Conservation (phyloP, 1,140 invertebrate species). For the Littorina saxatilis region DNA sequence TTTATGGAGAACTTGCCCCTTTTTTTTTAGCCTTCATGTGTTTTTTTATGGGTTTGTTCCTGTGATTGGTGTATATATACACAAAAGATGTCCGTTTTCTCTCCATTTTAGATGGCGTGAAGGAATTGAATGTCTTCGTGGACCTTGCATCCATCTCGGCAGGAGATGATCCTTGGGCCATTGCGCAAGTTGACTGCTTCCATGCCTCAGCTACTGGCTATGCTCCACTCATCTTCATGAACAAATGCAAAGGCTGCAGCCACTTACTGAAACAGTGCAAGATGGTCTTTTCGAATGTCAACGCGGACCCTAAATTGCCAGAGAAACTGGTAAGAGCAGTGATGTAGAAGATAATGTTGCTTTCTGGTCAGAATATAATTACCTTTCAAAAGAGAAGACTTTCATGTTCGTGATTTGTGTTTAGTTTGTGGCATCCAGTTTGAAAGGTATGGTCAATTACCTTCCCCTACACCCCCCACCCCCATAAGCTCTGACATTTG, state of each 20-base stretch:
- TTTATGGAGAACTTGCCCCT: too few species aligned
- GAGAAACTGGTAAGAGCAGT: slow-evolving; percentile 57
- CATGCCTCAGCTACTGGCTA: slow-evolving; percentile 69
- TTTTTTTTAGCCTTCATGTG: too few species aligned
- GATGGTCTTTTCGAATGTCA: slow-evolving; percentile 61
- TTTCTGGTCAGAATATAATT: too few species aligned
- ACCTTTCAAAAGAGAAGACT: too few species aligned
- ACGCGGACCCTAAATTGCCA: slow-evolving; percentile 59
- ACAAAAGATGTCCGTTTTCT: too few species aligned
- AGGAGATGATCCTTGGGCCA: slow-evolving; percentile 67
- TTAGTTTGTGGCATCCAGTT: background rate
- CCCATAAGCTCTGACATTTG: background rate
- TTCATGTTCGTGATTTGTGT: too few species aligned
- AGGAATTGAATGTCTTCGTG: slow-evolving; percentile 72
- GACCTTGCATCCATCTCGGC: slow-evolving; percentile 70
- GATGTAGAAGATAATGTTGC: background rate
- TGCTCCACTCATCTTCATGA: slow-evolving; percentile 68
- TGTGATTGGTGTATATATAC: too few species aligned
- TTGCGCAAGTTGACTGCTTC: slow-evolving; percentile 63
- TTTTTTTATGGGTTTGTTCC: too few species aligned
- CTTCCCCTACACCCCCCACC: background rate
- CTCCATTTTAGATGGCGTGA: slow-evolving; percentile 59
- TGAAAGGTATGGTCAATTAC: background rate
- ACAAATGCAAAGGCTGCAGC: background rate
- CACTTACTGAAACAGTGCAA: slow-evolving; percentile 54